Percentiles rank a stretch among this genome's conserved stretches.
phyloP scores from a whole-genome alignment of 2,113 vertebrate species.

The Elaphurus davidianus region DNA sequence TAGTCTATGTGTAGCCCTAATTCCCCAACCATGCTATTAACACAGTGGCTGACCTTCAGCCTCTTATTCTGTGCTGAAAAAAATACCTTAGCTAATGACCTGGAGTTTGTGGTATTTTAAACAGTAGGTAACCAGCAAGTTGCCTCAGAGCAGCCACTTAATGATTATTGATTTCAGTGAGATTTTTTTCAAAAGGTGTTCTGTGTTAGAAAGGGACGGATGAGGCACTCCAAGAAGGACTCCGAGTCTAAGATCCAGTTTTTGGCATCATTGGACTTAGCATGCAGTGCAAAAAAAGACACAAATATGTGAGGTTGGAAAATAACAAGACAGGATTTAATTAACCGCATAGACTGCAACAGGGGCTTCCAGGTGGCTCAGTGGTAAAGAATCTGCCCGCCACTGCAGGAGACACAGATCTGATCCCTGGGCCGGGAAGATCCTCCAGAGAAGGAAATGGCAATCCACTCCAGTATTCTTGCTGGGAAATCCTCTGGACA shows the following conservation, averaged over 20 bases:
- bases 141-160: neutral
- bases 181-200: neutral
- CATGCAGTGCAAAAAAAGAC: neutral
- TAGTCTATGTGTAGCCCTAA: neutral
- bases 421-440: neutral
- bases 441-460: neutral
- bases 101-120: neutral
- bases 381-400: neutral
- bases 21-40: neutral
- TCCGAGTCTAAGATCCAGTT: neutral
- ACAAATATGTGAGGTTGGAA: neutral
- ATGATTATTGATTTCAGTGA: neutral
- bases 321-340: neutral
- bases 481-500: neutral
- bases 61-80: neutral
- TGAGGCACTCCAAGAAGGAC: neutral
- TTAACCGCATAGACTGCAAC: neutral
- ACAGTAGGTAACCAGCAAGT: neutral
- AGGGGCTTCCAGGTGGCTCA: neutral
- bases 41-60: neutral
- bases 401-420: neutral
- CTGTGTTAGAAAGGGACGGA: neutral
- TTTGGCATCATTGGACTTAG: neutral
- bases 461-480: neutral
- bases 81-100: neutral